phyloP scores from a whole-genome alignment of 2,113 vertebrate genomes.

The Laticauda colubrina region DNA sequence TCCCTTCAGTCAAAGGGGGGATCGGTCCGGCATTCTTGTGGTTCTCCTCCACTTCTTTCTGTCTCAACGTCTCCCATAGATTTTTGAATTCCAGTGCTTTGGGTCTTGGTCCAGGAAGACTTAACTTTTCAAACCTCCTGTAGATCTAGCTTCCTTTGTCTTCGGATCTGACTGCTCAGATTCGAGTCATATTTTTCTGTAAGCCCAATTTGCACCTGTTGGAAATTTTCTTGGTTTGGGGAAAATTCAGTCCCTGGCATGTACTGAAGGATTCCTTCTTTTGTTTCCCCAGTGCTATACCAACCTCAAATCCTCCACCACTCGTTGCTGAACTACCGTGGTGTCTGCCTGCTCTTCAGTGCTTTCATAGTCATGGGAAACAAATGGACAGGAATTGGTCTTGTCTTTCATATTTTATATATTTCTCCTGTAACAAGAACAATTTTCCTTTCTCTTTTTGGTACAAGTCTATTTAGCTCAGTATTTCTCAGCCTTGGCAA shows the following conservation, averaged over 20 bases:
- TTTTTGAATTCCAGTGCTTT: not conserved
- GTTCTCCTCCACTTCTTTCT: not conserved
- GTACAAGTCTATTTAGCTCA: not conserved
- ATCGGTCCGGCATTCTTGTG: no score
- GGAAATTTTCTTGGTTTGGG: not conserved
- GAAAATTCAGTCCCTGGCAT: not conserved
- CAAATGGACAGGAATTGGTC: not conserved
- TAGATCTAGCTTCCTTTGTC: not conserved
- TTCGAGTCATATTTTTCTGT: not conserved
- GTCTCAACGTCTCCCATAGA: not conserved
- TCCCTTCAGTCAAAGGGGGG: no score
- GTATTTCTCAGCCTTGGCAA: no score
- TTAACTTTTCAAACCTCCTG: not conserved
- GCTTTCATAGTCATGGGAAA: not conserved
- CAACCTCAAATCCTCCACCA: not conserved
- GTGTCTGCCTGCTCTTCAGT: not conserved
- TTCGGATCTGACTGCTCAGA: not conserved
- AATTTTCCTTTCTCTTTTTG: not conserved
- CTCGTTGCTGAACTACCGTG: no score
- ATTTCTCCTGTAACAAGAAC: not conserved
- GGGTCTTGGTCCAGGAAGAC: not conserved
- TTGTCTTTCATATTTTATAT: not conserved
- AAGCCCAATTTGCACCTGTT: not conserved
- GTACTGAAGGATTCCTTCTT: not conserved
- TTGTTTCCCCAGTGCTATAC: not conserved